phyloP scores from a whole-genome alignment of 2,113 vertebrate species.

The Pyxicephalus adspersus region DNA sequence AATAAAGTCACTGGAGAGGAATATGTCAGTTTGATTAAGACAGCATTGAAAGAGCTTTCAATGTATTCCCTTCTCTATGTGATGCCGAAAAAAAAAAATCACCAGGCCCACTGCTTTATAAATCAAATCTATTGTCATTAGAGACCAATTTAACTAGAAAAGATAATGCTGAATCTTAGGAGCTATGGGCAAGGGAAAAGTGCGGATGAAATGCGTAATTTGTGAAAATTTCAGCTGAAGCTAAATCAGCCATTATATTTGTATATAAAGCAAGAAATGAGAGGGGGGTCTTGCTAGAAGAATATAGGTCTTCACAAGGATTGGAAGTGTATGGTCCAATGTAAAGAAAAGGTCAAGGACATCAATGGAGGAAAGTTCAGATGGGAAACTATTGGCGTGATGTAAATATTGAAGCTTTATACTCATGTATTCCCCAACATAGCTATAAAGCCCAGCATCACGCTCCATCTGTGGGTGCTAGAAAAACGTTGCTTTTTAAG shows the following conservation, averaged over 20 bases:
- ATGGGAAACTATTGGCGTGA: too few species aligned
- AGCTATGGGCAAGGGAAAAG: conserved; percentile 28
- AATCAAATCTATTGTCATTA: conserved; percentile 56
- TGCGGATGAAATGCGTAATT: background rate
- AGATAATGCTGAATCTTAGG: conserved; percentile 54
- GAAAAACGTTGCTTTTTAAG: too few species aligned
- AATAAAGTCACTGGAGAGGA: conserved; percentile 63
- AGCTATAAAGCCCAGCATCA: too few species aligned
- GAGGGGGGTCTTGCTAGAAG: too few species aligned
- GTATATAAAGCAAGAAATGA: too few species aligned
- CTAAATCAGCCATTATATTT: background rate
- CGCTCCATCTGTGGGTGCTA: too few species aligned
- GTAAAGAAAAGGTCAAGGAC: too few species aligned
- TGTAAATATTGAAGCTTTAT: too few species aligned
- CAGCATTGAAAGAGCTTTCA: conserved; percentile 57
- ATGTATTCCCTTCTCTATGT: conserved; percentile 55
- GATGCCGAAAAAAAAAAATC: conserved; percentile 47
- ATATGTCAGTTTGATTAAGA: conserved; percentile 65
- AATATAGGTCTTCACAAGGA: too few species aligned
- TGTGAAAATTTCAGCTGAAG: background rate
- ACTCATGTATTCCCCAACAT: too few species aligned
- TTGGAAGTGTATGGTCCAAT: too few species aligned
- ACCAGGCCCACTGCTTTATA: conserved; percentile 55
- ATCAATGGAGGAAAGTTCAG: too few species aligned
- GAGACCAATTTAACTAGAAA: conserved; percentile 58